Evolutionary conservation across 1,140 invertebrate species (phyloP), one percentile per base, ranked within the genome.

Genomic region (Ceratina calcarata): DNA sequence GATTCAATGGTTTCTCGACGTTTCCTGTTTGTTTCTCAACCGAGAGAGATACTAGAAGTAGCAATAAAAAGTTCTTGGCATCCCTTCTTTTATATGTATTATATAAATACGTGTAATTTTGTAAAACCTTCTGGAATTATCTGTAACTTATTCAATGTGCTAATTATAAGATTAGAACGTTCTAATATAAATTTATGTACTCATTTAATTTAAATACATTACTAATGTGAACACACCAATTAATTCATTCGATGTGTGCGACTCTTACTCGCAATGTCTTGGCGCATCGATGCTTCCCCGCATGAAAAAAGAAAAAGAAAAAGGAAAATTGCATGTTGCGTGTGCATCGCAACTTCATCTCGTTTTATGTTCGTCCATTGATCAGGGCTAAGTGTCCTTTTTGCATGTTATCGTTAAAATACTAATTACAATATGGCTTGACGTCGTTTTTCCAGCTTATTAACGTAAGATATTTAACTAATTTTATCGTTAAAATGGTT

Each of bases 301-400:
- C 6, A n/a, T n/a, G n/a, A n/a, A n/a, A n/a, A n/a, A n/a, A n/a
- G n/a, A 32, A 8, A 51, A 37, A 22, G 8, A 61, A 37, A 37
- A 60, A 3, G 32, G 32, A 37, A 45, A 57, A 22, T 69, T 78
- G 84, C 84, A 84, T 71, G 82, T 81, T 66, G 79, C 84, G 84
- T 78, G 84, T 75, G 12, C 71, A 68, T 84, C 32, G 53, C 32
- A 37, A 67, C 45, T 72, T 61, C 55, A 67, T n/a, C 22, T 57
- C 55, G 61, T n/a, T n/a, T 51, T 58, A 37, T 68, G 60, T 37
- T 71, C 24, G 67, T 55, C 20, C 18, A 76, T 37, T 51, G 24
- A 6, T 49, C 49, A 60, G 53, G 64, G 78, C 78, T 85, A 83
- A 84, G 81, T 80, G 60, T 10, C 15, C 60, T 45, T 58, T 8